A percentile compares a stretch with the other conserved stretches of the same genome.
phyloP scores from a whole-genome alignment of 2,797 vertebrate genomes.

The Pelochelys cantorii region DNA sequence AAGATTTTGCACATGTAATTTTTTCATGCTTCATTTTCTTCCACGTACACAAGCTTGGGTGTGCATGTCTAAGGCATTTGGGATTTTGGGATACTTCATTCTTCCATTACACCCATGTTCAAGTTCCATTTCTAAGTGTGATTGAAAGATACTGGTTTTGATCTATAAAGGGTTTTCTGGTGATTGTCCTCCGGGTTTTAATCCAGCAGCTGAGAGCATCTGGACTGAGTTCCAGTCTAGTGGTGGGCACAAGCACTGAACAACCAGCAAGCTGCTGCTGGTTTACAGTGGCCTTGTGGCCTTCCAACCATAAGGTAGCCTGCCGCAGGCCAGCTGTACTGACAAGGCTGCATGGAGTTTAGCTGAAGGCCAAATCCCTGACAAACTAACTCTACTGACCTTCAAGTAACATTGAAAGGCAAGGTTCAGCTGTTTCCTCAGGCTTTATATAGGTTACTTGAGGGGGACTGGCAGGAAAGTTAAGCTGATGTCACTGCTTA shows the following conservation, averaged over 20 bases:
- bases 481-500: background rate
- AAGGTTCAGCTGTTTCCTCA: background rate
- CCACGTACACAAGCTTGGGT: background rate
- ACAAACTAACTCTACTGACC: accelerated
- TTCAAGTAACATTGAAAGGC: background rate
- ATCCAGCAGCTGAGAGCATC: background rate
- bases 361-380: too few species aligned
- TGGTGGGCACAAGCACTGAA: background rate
- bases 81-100: background rate
- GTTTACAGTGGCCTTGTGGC: background rate
- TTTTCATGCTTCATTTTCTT: background rate
- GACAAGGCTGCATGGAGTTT: background rate
- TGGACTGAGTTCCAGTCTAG: background rate
- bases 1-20: accelerated
- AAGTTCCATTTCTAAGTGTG: accelerated
- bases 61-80: accelerated
- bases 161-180: background rate
- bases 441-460: background rate
- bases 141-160: background rate
- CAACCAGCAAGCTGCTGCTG: background rate
- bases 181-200: background rate
- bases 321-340: background rate
- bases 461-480: background rate
- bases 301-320: background rate
- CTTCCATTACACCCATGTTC: background rate